Conservation (phyloP, 1,140 invertebrate species). For the Brachionus rubens region DNA sequence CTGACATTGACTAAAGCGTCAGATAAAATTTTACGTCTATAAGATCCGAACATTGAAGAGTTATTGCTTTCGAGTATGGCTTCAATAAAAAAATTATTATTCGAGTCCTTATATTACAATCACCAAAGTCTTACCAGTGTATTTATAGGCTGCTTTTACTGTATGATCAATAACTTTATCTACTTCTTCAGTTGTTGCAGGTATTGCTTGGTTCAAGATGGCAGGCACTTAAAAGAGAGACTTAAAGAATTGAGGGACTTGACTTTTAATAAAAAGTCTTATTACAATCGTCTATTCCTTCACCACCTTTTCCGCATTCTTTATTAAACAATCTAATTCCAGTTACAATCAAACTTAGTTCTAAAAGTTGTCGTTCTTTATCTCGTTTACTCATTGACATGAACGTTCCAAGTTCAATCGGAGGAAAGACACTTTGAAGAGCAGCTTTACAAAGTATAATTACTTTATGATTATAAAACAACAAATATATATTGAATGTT, state of each 20-base stretch:
- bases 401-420: slow-evolving; percentile 68
- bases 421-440: slow-evolving; percentile 70
- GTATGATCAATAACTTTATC: slow-evolving; percentile 57
- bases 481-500: neutral
- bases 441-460: slow-evolving; percentile 61
- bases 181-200: slow-evolving; percentile 60
- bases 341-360: slow-evolving; percentile 60
- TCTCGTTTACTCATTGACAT: slow-evolving; percentile 62
- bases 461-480: neutral
- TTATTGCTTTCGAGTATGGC: slow-evolving; percentile 42
- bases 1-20: slow-evolving; percentile 55
- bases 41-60: neutral
- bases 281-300: slow-evolving; percentile 61
- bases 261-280: slow-evolving; percentile 27
- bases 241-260: no score
- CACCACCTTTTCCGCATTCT: slow-evolving; percentile 61
- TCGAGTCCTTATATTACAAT: neutral
- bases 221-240: slow-evolving; percentile 56
- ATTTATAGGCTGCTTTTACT: slow-evolving; percentile 53
- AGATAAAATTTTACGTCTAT: slow-evolving; percentile 1
- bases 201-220: slow-evolving; percentile 61
- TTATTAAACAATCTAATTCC: slow-evolving; percentile 62
- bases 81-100: neutral
- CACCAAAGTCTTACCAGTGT: slow-evolving; percentile 52
- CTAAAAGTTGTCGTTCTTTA: slow-evolving; percentile 60